Evolutionary conservation across 2,797 vertebrate genomes (phyloP), one percentile per base, ranked within the genome.

Genomic region (Triplophysa yarkandensis): DNA sequence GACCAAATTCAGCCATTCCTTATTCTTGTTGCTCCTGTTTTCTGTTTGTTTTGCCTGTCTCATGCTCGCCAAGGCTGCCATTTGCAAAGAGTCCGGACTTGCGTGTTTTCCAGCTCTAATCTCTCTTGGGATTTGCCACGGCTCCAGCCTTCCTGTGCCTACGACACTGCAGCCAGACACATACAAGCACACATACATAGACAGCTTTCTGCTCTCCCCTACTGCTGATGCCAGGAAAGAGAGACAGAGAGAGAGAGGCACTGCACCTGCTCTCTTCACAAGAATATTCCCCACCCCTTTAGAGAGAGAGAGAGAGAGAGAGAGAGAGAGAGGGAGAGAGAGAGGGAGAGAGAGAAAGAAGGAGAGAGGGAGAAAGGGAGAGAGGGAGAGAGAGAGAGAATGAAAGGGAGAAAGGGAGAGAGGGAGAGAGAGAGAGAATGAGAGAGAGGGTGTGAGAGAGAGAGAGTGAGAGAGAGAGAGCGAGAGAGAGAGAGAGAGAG

Each of bases 261-360:
- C 73, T 68, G 73, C 73, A 75, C 73, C 73, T 75, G 73, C 73
- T 68, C 64, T 68, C 73, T 58, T 39, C 55, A 75, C 44, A 75
- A 30, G 73, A 68, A 68, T 21, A 75, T 28, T 68, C 44, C 43
- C 73, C 73, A 75, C 64, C 73, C 65, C 64, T 75, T 74, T 58
- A 48, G 52, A 72, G 46, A 46, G 27, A 63, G 64, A 28, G 10
- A 63, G 19, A 65, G 48, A 44, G 52, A 27, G 50, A 71, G 9
- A 23, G 19, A 64, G 61, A 64, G 41, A 46, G 43, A 43, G 43
- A 25, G 14, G 17, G 41, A 36, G 60, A 23, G 60, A 39, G 0
- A 43, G 17, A 46, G 17, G 17, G 43, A n/a, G 16, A n/a, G 44
- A 25, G 28, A 65, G 44, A 23, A 44, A 39, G 4, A 0, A 2